Evolutionary conservation across 2,797 vertebrate species (phyloP).

Genomic region (Sebastes hubbsi): DNA sequence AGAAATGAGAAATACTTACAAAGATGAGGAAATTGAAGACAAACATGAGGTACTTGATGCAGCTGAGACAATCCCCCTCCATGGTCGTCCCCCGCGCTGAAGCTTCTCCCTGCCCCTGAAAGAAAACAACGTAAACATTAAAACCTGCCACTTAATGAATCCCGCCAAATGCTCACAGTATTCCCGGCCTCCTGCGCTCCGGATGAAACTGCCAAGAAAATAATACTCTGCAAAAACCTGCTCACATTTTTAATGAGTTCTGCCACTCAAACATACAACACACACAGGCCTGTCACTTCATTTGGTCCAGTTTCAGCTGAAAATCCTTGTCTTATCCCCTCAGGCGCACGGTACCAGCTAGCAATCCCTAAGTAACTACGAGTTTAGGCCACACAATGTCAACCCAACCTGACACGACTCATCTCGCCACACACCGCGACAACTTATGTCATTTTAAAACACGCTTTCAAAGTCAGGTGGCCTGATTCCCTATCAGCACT

Average conservation of each 20-base stretch:
- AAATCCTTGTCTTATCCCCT: conserved; percentile 47
- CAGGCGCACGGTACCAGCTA: conserved; percentile 11
- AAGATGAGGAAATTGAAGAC: conserved; percentile 97
- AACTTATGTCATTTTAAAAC: conserved; percentile 24
- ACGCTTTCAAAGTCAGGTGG: conserved; percentile 19
- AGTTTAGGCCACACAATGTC: conserved; percentile 30
- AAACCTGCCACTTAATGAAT: conserved; percentile 27
- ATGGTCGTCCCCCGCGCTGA: conserved; percentile 83
- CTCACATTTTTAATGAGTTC: conserved; percentile 63
- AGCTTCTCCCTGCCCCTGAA: conserved; percentile 82
- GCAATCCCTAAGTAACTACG: conserved; percentile 38
- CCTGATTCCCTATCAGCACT: conserved; percentile 27
- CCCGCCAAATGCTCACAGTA: conserved; percentile 39
- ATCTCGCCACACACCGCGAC: conserved; percentile 13
- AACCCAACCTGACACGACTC: conserved; percentile 33
- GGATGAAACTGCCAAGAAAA: conserved; percentile 52
- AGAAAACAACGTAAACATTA: conserved; percentile 39
- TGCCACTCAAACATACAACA: conserved; percentile 54
- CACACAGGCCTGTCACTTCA: conserved; percentile 27
- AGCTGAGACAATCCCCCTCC: conserved; percentile 95
- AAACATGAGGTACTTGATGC: conserved; percentile 96
- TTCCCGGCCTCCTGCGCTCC: conserved; percentile 28
- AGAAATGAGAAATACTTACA: conserved; percentile 84
- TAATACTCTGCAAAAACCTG: conserved; percentile 46
- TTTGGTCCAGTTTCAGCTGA: conserved; percentile 50